Evolutionary conservation across 2,888 invertebrate genomes (phyloP).

Genomic region (Asteroscopus sphinx): DNA sequence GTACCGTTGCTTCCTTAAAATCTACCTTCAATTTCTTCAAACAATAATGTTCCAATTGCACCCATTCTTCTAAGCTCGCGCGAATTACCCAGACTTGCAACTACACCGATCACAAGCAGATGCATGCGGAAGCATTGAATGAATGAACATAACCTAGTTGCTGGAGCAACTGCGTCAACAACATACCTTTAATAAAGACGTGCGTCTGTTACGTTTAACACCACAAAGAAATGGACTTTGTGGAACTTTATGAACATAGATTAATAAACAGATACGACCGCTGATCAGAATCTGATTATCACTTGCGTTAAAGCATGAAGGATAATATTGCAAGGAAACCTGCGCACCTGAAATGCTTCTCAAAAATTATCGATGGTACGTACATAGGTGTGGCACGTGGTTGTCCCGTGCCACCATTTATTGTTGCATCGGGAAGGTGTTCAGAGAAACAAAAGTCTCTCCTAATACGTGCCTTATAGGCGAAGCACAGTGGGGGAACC

Average conservation of each 20-base stretch:
- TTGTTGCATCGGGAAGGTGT: too few species aligned
- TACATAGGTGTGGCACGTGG: too few species aligned
- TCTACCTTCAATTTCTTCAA: too few species aligned
- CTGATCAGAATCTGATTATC: not conserved
- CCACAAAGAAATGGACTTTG: constrained; percentile 37
- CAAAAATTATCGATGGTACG: too few species aligned
- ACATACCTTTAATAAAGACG: constrained; percentile 63
- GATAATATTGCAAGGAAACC: too few species aligned
- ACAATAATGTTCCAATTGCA: too few species aligned
- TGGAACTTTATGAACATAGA: constrained; percentile 44
- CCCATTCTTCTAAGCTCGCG: constrained; percentile 13
- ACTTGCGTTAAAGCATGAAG: not conserved
- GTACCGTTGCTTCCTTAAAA: too few species aligned
- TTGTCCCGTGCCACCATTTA: too few species aligned
- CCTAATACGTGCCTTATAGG: too few species aligned
- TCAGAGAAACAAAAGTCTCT: too few species aligned
- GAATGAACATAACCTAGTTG: constrained; percentile 61
- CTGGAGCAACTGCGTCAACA: constrained; percentile 67
- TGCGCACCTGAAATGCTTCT: too few species aligned
- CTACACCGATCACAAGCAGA: constrained; percentile 25
- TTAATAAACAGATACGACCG: constrained; percentile 4
- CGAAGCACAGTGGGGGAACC: too few species aligned
- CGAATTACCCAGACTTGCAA: constrained; percentile 28
- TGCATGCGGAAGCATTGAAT: constrained; percentile 50
- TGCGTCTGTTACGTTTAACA: constrained; percentile 47